phyloP scores from a whole-genome alignment of 2,888 invertebrate genomes.

The Philaethria dido region DNA sequence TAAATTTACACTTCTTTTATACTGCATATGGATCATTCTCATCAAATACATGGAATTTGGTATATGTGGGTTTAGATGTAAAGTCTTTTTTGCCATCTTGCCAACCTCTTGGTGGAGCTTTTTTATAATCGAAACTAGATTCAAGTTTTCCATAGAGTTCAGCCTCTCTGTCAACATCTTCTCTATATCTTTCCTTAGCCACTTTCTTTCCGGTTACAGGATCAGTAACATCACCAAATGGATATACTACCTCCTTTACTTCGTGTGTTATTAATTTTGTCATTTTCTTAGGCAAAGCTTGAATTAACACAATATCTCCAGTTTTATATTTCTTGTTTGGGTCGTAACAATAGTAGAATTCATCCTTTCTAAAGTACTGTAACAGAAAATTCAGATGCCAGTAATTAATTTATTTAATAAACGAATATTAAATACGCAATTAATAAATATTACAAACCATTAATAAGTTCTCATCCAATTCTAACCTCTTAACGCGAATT shows the following conservation, averaged over 20 bases:
- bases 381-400: constrained; percentile 50
- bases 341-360: constrained; percentile 90
- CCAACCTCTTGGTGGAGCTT: constrained; percentile 91
- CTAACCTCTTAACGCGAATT: constrained; percentile 89
- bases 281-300: constrained; percentile 88
- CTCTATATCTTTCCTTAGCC: constrained; percentile 88
- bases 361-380: constrained; percentile 91
- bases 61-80: constrained; percentile 89
- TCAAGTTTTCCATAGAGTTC: constrained; percentile 88
- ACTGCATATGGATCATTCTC: constrained; percentile 89
- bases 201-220: constrained; percentile 93
- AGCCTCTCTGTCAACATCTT: constrained; percentile 87
- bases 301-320: constrained; percentile 92
- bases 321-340: constrained; percentile 90
- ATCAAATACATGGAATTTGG: constrained; percentile 91
- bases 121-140: constrained; percentile 88
- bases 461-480: constrained; percentile 88
- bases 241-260: constrained; percentile 91
- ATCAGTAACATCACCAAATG: constrained; percentile 93
- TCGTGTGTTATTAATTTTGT: constrained; percentile 91
- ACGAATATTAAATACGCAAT: constrained; percentile 13
- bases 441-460: constrained; percentile 85
- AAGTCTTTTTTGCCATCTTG: constrained; percentile 93
- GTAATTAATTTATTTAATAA: background rate
- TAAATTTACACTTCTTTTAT: constrained; percentile 56